phyloP scores from a whole-genome alignment of 2,113 vertebrate species.

The Riparia riparia region DNA sequence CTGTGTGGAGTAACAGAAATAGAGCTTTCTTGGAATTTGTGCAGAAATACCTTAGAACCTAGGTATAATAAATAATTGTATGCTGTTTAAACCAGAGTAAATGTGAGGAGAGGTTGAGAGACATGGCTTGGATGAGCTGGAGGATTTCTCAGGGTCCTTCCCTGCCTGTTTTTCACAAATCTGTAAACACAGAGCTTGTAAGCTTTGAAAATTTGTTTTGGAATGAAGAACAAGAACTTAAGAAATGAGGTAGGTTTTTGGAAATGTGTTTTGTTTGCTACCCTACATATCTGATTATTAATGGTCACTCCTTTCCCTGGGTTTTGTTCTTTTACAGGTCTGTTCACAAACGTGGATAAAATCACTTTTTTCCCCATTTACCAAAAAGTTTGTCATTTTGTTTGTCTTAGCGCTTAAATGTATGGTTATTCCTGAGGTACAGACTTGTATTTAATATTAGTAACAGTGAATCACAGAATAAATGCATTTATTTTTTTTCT shows the following conservation, averaged over 20 bases:
- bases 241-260: not conserved
- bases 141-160: not conserved
- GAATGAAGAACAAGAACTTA: not conserved
- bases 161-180: not conserved
- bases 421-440: not conserved
- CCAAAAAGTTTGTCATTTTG: not conserved
- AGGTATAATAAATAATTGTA: not conserved
- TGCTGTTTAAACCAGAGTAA: not conserved
- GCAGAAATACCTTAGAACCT: not conserved
- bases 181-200: not conserved
- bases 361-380: not conserved
- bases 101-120: not conserved
- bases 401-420: not conserved
- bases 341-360: not conserved
- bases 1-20: not conserved
- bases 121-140: not conserved
- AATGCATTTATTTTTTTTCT: not conserved
- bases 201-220: not conserved
- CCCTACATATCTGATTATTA: not conserved
- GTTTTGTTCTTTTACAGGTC: not conserved
- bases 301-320: not conserved
- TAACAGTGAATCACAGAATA: not conserved
- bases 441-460: not conserved
- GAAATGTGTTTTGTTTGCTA: not conserved
- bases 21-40: not conserved